Base-by-base conservation (phyloP, 2,797 vertebrate species). In the Falco cherrug region DNA sequence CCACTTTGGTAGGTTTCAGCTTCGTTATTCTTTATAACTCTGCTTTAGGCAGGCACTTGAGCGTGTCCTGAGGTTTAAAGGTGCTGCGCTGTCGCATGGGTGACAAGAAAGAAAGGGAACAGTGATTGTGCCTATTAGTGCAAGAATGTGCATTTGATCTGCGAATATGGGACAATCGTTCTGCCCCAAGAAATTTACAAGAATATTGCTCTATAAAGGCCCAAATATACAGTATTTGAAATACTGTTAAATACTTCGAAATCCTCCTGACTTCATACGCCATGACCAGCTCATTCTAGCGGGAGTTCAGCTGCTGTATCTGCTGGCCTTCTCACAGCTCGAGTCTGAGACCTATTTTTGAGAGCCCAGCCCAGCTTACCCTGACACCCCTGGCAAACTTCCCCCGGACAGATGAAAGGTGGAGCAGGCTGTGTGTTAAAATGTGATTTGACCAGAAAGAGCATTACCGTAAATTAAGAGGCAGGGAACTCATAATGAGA, bases 401-500 rank as follows among this genome's bases (percentile, higher is more conserved):
- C 7, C n/a, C 37, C 21, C 0, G 0, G 80, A 11, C 54, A 59
- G 60, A 37, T 45, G 75, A 73, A 85, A 90, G 81, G 48, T 83
- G 92, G 75, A 63, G 64, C 56, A 87, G 64, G 53, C 22, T 93
- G 57, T 18, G 26, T 51, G n/a, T 60, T 70, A 64, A 92, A 83
- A 64, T 28, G 39, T 56, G 75, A 80, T 89, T 84, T 89, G 71
- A 65, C 71, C 68, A 59, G 84, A 74, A 93, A 53, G 0, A 7
- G 45, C 87, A 71, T 56, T 39, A 9, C 73, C 3, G 16, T 82
- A 79, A 85, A 60, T 47, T 39, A 50, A 78, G 89, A 93, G 64
- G 73, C 82, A 51, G 33, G 68, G 76, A 89, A 50, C 73, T 84
- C 19, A 0, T 93, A 93, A 88, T 78, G 54, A 83, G 94, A 95